Evolutionary conservation across 2,888 invertebrate genomes (phyloP).

Genomic region (Ophion obscuratus): DNA sequence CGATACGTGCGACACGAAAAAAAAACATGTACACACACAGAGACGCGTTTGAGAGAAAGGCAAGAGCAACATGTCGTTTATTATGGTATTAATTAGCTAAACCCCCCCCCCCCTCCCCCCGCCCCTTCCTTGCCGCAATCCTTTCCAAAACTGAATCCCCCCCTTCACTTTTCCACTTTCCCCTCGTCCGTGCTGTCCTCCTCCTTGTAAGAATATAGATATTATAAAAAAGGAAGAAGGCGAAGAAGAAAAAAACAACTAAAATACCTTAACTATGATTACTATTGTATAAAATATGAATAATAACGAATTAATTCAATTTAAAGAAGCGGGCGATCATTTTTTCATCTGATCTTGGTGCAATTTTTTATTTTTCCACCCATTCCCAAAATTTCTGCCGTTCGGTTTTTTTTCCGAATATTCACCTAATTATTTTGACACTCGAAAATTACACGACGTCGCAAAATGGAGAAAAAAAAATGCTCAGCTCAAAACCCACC

Average conservation of each 20-base stretch:
- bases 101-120: slow-evolving; percentile 46
- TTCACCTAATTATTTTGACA: no score
- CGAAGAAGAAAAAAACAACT: slow-evolving; percentile 78
- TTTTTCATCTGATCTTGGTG: background rate
- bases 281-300: slow-evolving; percentile 84
- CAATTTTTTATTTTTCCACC: background rate
- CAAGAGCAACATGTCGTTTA: slow-evolving; percentile 67
- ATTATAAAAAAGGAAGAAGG: slow-evolving; percentile 72
- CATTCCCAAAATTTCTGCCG: background rate
- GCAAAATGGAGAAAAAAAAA: background rate
- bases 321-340: slow-evolving; percentile 69
- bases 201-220: slow-evolving; percentile 81
- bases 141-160: slow-evolving; percentile 9
- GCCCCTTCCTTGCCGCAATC: slow-evolving; percentile 62
- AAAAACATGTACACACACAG: slow-evolving; percentile 18
- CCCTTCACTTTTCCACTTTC: slow-evolving; percentile 43
- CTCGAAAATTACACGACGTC: background rate
- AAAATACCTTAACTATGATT: slow-evolving; percentile 84
- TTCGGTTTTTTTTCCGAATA: no score
- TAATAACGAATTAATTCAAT: slow-evolving; percentile 84
- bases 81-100: slow-evolving; percentile 68
- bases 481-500: no score
- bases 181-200: slow-evolving; percentile 23
- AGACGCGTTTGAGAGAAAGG: slow-evolving; percentile 48
- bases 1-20: slow-evolving; percentile 4